phyloP scores from a whole-genome alignment of 2,888 invertebrate genomes.

The Mellilla xanthometata region DNA sequence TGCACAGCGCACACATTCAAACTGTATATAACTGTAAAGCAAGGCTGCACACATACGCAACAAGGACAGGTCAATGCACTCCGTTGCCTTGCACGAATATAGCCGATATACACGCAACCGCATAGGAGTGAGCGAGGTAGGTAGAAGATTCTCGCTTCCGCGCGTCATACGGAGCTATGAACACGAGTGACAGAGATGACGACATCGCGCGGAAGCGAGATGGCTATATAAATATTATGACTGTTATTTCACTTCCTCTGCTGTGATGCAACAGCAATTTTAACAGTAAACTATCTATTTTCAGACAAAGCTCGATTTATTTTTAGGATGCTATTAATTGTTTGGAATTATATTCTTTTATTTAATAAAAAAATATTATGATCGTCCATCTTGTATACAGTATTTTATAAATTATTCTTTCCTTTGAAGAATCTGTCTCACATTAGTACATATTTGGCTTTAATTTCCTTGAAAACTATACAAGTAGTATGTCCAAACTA shows the following conservation, averaged over 20 bases:
- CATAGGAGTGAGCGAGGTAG: constrained; percentile 48
- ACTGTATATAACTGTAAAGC: constrained; percentile 73
- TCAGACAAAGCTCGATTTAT: constrained; percentile 68
- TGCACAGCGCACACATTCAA: constrained; percentile 66
- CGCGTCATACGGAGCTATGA: constrained; percentile 49
- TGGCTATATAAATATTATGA: constrained; percentile 78
- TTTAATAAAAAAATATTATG: too few relatives aligned
- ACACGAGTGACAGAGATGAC: constrained; percentile 66
- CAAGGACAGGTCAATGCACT: constrained; percentile 83
- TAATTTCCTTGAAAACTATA: too few relatives aligned
- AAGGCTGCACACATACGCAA: constrained; percentile 78
- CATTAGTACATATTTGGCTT: too few relatives aligned
- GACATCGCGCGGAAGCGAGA: constrained; percentile 59
- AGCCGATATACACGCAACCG: constrained; percentile 46
- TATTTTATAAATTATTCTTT: too few relatives aligned
- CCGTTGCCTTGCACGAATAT: constrained; percentile 77
- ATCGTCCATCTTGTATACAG: too few relatives aligned
- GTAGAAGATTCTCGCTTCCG: constrained; percentile 45
- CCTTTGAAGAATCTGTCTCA: too few relatives aligned
- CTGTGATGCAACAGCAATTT: constrained; percentile 78
- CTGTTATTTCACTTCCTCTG: constrained; percentile 81
- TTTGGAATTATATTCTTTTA: constrained; percentile 13
- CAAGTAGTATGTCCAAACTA: too few relatives aligned
- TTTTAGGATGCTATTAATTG: constrained; percentile 45
- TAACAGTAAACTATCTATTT: constrained; percentile 71